Conservation (phyloP, 2,888 invertebrate species). For the Caenorhabditis afra region DNA sequence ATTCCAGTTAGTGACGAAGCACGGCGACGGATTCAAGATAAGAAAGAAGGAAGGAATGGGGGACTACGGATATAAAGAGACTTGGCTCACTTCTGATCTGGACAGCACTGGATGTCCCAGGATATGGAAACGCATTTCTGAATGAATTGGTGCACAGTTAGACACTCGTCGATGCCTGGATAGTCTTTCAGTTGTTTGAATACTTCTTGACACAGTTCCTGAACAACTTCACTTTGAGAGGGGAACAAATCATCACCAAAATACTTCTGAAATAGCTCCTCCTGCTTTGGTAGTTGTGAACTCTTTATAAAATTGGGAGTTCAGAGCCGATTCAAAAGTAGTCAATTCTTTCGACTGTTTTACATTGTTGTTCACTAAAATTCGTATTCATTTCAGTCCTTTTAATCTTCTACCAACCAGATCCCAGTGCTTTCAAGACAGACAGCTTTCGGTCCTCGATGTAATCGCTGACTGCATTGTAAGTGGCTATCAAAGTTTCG, state of each 20-base stretch:
- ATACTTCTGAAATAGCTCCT: conserved; percentile 29
- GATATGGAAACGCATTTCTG: conserved; percentile 51
- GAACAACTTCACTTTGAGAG: conserved; percentile 1
- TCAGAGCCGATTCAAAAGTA: conserved; percentile 42
- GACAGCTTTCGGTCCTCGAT: conserved; percentile 47
- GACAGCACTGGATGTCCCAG: conserved; percentile 52
- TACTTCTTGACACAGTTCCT: conserved; percentile 44
- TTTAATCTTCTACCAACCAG: conserved; percentile 5
- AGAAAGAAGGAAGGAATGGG: no score
- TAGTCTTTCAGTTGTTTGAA: conserved; percentile 48
- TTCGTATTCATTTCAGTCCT: not conserved
- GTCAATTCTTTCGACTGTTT: conserved; percentile 42
- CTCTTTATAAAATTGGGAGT: conserved; percentile 51
- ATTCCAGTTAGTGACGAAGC: conserved; percentile 32
- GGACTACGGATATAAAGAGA: no score
- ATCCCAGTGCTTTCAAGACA: conserved; percentile 51
- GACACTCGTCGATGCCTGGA: conserved; percentile 38
- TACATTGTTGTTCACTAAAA: conserved; percentile 51
- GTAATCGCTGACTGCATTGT: conserved; percentile 38
- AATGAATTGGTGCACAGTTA: conserved; percentile 44
- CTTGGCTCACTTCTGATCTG: conserved; percentile 47
- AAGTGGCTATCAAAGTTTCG: conserved; percentile 47
- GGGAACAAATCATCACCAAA: not conserved
- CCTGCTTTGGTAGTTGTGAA: conserved; percentile 49
- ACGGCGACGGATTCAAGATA: conserved; percentile 1